Conservation (phyloP, 2,888 invertebrate species). For the Pristionchus japonicus region DNA sequence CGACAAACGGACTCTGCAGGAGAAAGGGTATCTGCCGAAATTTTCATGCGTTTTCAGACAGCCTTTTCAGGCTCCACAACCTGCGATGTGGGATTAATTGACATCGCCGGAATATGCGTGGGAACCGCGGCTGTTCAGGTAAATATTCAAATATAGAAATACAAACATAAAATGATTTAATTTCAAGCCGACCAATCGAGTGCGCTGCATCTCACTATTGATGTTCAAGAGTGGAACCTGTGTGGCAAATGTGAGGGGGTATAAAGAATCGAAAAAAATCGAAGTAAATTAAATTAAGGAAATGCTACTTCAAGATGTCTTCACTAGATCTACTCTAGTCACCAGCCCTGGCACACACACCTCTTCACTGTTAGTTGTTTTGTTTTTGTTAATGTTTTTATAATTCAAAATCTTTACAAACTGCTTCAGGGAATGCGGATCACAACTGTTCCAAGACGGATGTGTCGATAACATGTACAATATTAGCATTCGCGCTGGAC, state of each 20-base stretch:
- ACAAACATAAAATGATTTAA: neutral
- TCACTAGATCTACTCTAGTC: too few relatives aligned
- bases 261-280: too few relatives aligned
- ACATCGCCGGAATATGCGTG: neutral
- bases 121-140: neutral
- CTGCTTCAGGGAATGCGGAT: neutral
- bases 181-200: neutral
- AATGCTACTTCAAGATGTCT: too few relatives aligned
- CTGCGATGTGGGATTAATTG: neutral
- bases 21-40: neutral
- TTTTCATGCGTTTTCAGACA: too few relatives aligned
- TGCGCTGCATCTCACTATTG: neutral
- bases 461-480: neutral
- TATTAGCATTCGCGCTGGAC: neutral
- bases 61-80: neutral
- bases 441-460: neutral
- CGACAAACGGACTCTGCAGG: neutral
- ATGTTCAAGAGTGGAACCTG: neutral
- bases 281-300: too few relatives aligned
- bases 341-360: too few relatives aligned
- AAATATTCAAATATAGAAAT: neutral
- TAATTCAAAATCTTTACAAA: too few relatives aligned
- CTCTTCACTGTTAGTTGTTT: too few relatives aligned
- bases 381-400: too few relatives aligned
- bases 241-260: neutral